Percentiles rank a stretch among this genome's conserved stretches.
phyloP scores from a whole-genome alignment of 2,888 invertebrate species.

The Pharmacophagus antenor region DNA sequence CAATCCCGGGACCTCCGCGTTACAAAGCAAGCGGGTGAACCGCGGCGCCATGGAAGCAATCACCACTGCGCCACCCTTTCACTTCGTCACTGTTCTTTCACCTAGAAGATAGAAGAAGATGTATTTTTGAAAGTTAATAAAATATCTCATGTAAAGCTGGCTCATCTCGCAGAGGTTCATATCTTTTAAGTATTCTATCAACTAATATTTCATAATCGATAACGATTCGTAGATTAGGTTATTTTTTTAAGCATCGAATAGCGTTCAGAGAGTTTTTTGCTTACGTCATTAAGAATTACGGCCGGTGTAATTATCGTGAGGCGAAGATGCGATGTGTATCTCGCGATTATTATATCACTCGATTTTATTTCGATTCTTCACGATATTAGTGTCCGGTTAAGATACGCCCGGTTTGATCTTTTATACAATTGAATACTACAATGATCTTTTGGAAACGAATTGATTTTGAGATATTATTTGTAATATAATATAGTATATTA shows the following conservation, averaged over 20 bases:
- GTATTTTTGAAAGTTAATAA: not conserved
- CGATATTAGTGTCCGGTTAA: slow-evolving; percentile 1
- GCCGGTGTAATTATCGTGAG: slow-evolving; percentile 60
- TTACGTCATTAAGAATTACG: slow-evolving; percentile 65
- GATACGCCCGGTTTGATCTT: slow-evolving; percentile 5
- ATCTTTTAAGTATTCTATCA: slow-evolving; percentile 1
- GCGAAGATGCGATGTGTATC: slow-evolving; percentile 46
- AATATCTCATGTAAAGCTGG: not conserved
- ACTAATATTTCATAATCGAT: slow-evolving; percentile 35
- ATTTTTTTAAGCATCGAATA: slow-evolving; percentile 47
- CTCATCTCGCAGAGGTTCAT: not conserved
- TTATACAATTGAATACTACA: slow-evolving; percentile 12
- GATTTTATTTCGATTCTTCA: slow-evolving; percentile 23
- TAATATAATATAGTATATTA: not conserved
- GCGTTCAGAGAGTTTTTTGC: slow-evolving; percentile 55
- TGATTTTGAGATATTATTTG: not conserved
- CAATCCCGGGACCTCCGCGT: no score
- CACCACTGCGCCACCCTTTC: no score
- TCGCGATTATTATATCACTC: slow-evolving; percentile 39
- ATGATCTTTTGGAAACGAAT: not conserved
- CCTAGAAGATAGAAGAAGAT: not conserved
- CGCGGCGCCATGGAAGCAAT: no score
- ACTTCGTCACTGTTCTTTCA: no score
- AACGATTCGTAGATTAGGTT: slow-evolving; percentile 35
- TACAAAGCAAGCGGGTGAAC: no score